phyloP scores from a whole-genome alignment of 2,113 vertebrate species.

The Addax nasomaculatus region DNA sequence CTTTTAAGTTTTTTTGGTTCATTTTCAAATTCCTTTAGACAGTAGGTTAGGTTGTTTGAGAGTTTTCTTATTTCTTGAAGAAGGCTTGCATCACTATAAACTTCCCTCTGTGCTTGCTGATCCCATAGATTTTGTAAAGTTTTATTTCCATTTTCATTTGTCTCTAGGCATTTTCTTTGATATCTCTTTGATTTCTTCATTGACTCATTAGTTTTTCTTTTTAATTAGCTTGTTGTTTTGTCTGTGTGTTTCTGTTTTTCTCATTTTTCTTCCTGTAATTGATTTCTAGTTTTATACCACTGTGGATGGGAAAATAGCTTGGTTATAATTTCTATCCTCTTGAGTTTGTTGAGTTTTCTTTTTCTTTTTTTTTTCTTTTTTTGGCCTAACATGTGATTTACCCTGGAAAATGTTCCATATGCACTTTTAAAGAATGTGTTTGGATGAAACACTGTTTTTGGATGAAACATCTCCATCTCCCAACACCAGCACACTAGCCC shows the following conservation, averaged over 20 bases:
- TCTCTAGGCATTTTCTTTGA: not conserved
- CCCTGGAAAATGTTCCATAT: not conserved
- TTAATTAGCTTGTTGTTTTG: not conserved
- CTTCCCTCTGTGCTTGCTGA: not conserved
- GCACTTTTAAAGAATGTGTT: not conserved
- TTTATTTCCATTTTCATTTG: not conserved
- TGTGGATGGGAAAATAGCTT: no score
- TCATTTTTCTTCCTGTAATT: not conserved
- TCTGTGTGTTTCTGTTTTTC: not conserved
- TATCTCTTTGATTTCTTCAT: not conserved
- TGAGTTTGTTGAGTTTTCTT: no score
- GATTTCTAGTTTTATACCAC: not conserved
- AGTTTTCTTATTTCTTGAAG: not conserved
- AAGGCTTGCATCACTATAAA: not conserved
- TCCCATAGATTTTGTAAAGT: not conserved
- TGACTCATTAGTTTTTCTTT: not conserved
- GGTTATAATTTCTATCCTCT: no score
- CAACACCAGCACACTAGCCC: not conserved
- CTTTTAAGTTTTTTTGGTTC: not conserved
- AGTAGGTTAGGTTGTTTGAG: not conserved
- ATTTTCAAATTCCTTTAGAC: not conserved
- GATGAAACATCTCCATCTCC: not conserved
- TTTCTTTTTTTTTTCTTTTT: not conserved
- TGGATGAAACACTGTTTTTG: not conserved
- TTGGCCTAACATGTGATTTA: not conserved